Conservation (phyloP, 2,888 invertebrate genomes). For the Yponomeuta plumbellus region DNA sequence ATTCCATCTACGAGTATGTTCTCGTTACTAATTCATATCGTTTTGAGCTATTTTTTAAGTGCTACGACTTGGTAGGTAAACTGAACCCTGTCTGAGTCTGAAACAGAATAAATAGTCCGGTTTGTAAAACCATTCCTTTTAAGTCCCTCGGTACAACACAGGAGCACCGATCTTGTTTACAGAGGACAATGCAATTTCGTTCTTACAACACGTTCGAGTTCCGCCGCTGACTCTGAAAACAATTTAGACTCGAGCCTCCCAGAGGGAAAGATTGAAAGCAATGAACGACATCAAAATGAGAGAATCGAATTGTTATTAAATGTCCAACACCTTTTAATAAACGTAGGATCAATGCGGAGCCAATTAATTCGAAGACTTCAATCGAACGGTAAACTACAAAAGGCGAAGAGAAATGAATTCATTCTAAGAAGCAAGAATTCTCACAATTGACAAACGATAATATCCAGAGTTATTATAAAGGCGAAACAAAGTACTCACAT, state of each 20-base stretch:
- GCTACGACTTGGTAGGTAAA: no score
- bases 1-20: no score
- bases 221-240: background rate
- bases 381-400: background rate
- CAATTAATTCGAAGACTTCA: background rate
- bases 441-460: no score
- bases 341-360: background rate
- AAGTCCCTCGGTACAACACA: no score
- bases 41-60: no score
- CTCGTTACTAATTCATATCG: no score
- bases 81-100: no score
- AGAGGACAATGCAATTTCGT: background rate
- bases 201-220: background rate
- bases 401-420: background rate
- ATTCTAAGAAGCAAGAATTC: background rate
- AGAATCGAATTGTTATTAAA: background rate
- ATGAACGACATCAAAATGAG: background rate
- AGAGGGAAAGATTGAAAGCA: background rate
- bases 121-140: no score
- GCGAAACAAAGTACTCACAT: no score
- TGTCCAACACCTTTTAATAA: background rate
- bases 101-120: no score
- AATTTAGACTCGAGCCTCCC: background rate
- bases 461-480: no score
- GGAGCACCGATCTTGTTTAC: background rate